Conservation (phyloP, 2,113 vertebrate species). For the Aleadryas rufinucha region DNA sequence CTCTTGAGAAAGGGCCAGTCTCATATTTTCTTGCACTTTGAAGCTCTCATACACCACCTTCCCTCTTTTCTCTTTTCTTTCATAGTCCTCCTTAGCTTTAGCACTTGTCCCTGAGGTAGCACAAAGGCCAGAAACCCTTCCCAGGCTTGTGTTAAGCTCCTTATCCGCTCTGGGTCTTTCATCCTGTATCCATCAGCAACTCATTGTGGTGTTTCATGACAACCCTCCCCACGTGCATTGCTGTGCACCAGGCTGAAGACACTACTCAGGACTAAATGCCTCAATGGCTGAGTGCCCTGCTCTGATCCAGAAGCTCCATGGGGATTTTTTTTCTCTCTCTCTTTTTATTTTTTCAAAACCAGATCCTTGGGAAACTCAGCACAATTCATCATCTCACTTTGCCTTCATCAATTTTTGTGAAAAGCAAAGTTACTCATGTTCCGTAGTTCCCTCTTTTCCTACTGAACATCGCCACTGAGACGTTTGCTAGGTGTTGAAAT, state of each 20-base stretch:
- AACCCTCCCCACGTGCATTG: neutral
- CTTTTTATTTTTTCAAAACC: neutral
- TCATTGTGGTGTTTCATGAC: neutral
- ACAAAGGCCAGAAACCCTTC: slow-evolving; percentile 2
- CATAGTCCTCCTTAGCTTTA: neutral
- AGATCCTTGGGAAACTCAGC: neutral
- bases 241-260: neutral
- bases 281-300: neutral
- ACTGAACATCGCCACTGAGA: neutral
- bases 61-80: neutral
- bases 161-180: slow-evolving; percentile 1
- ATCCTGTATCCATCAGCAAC: neutral
- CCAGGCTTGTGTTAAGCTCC: slow-evolving; percentile 28
- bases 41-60: neutral
- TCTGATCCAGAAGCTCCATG: neutral
- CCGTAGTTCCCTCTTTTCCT: neutral
- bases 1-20: slow-evolving; percentile 46
- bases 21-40: slow-evolving; percentile 24
- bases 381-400: neutral
- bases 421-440: neutral
- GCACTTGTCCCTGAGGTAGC: neutral
- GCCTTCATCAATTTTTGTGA: neutral
- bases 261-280: neutral
- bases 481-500: neutral
- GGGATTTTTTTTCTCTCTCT: neutral